These are phyloP conservation scores for Garrulus glandarius DNA, from an alignment of 2,797 vertebrate genomes.

Conservation along the genomic window DNA sequence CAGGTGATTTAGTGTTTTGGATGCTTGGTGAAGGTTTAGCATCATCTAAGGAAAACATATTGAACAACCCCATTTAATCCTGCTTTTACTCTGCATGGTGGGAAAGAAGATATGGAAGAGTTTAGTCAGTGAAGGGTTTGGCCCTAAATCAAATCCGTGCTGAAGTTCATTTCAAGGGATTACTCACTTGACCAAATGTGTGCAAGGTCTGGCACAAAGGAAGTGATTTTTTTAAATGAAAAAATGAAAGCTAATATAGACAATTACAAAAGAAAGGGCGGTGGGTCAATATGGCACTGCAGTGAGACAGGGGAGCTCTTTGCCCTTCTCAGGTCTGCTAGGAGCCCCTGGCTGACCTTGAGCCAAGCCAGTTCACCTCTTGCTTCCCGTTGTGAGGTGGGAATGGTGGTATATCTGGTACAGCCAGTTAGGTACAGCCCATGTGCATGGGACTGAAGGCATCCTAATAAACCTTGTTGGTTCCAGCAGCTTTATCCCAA, in stretches of 20 bases:
- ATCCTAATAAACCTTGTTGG: neutral
- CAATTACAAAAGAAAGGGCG: neutral
- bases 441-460: neutral
- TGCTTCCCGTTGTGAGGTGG: neutral
- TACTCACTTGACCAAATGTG: neutral
- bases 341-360: neutral
- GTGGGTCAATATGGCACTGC: neutral
- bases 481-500: neutral
- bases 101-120: neutral
- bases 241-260: neutral
- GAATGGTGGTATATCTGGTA: neutral
- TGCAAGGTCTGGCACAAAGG: neutral
- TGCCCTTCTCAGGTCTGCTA: neutral
- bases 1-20: neutral
- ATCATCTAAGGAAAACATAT: neutral
- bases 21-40: neutral
- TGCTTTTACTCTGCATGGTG: neutral
- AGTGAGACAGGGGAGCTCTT: neutral
- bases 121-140: neutral
- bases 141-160: neutral
- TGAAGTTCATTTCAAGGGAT: neutral
- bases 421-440: neutral
- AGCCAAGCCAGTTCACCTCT: neutral
- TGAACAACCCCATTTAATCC: neutral
- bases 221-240: neutral